Conservation (phyloP, 2,797 vertebrate genomes). For the Neoniphon sammara region DNA sequence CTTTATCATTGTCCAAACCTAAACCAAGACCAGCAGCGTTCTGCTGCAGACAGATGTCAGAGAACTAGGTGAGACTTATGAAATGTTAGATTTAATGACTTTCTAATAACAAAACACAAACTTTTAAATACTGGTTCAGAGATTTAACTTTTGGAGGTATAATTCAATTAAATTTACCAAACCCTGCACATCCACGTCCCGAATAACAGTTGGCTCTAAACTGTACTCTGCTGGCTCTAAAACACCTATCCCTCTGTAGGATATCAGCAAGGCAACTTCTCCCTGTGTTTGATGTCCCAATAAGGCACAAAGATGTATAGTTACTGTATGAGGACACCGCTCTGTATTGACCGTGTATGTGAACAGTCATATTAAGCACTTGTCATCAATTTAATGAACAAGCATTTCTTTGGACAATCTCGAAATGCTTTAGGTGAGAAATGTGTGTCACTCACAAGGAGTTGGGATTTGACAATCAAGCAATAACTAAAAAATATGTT, state of each 20-base stretch:
- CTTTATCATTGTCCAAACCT: conserved; percentile 35
- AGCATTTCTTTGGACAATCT: conserved; percentile 19
- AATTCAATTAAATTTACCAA: conserved; percentile 21
- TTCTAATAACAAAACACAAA: conserved; percentile 6
- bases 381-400: conserved; percentile 29
- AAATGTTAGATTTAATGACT: conserved; percentile 25
- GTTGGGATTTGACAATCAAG: neutral
- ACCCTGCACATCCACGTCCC: conserved; percentile 2
- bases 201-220: neutral
- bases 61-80: conserved; percentile 2
- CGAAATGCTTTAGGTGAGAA: conserved; percentile 42
- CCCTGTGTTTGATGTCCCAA: conserved; percentile 32
- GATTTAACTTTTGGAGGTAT: conserved; percentile 54
- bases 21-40: conserved; percentile 28
- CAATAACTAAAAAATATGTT: conserved; percentile 13
- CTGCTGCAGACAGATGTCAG: neutral
- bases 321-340: conserved; percentile 24
- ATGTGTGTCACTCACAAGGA: conserved; percentile 6
- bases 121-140: conserved; percentile 44
- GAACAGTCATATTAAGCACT: conserved; percentile 16
- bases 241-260: neutral
- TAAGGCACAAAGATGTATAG: conserved; percentile 66
- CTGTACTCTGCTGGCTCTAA: too few relatives aligned
- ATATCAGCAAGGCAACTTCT: conserved; percentile 24
- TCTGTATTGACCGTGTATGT: conserved; percentile 14